Conservation (phyloP, 1,140 invertebrate genomes). For the Stenopsyche tienmushanensis region DNA sequence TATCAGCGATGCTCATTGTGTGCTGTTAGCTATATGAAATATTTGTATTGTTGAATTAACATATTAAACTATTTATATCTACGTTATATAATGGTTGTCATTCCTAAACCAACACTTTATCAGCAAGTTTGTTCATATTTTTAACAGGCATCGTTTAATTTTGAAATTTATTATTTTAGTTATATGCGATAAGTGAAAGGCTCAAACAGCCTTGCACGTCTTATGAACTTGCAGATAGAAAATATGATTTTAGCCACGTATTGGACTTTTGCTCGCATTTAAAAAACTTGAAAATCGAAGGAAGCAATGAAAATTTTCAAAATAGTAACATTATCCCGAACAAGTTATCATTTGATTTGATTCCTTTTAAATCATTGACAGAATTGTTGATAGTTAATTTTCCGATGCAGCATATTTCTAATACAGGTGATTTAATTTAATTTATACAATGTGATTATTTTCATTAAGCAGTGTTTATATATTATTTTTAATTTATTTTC, state of each 20-base stretch:
- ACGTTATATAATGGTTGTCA: not conserved
- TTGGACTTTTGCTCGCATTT: slow-evolving; percentile 84
- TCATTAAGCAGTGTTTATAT: not conserved
- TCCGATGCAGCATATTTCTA: slow-evolving; percentile 65
- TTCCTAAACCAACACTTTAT: slow-evolving; percentile 10
- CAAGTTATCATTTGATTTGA: slow-evolving; percentile 75
- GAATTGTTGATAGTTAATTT: slow-evolving; percentile 63
- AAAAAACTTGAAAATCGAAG: slow-evolving; percentile 66
- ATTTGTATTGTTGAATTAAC: too few relatives aligned
- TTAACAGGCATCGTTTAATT: slow-evolving; percentile 10
- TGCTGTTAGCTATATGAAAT: too few relatives aligned
- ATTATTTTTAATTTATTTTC: not conserved
- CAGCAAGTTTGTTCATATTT: not conserved
- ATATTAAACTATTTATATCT: too few relatives aligned
- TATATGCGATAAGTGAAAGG: slow-evolving; percentile 85
- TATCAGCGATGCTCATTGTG: too few relatives aligned
- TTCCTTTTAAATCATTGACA: slow-evolving; percentile 73
- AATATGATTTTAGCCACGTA: slow-evolving; percentile 85
- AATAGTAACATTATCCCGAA: slow-evolving; percentile 84
- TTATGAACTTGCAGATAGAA: slow-evolving; percentile 64
- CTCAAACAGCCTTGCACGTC: slow-evolving; percentile 82
- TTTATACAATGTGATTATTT: too few relatives aligned
- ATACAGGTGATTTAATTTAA: slow-evolving; percentile 54
- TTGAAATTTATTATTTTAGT: slow-evolving; percentile 62
- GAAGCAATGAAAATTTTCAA: slow-evolving; percentile 62